phyloP scores from a whole-genome alignment of 2,113 vertebrate genomes.

The Saguinus midas region DNA sequence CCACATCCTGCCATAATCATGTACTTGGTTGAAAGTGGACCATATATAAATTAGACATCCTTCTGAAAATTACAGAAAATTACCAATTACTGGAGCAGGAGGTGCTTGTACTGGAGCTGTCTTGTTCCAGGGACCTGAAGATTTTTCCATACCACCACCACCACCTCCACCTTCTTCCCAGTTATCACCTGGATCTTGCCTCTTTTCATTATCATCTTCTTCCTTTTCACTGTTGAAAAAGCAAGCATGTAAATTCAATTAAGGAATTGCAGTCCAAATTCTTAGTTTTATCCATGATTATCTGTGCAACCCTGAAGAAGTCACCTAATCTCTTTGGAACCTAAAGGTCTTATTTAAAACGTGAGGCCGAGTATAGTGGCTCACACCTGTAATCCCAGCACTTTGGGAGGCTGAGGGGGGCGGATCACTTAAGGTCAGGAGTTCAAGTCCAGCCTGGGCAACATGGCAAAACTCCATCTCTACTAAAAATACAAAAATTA shows the following conservation, averaged over 20 bases:
- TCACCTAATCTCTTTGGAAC: not conserved
- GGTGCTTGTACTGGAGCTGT: constrained; percentile 86
- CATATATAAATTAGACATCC: not conserved
- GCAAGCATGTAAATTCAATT: not conserved
- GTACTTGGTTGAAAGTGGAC: not conserved
- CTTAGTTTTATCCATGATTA: not conserved
- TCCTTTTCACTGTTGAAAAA: constrained; percentile 91
- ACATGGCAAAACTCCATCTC: too few species aligned
- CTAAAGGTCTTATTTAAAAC: not conserved
- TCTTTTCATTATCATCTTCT: constrained; percentile 95
- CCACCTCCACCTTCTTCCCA: constrained; percentile 91
- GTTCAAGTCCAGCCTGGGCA: too few species aligned
- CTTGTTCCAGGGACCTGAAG: constrained; percentile 97
- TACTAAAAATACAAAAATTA: too few species aligned
- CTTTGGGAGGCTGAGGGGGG: too few species aligned
- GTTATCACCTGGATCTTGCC: constrained; percentile 91
- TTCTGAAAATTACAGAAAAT: constrained; percentile 55
- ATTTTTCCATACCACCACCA: constrained; percentile 87
- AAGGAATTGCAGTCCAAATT: not conserved
- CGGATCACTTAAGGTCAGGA: too few species aligned
- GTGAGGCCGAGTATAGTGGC: not conserved
- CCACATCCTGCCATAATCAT: too few species aligned
- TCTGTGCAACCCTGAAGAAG: not conserved
- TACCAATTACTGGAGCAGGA: constrained; percentile 87
- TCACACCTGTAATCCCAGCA: too few species aligned